Base-by-base conservation (phyloP, 2,888 invertebrate species). In the Achlya flavicornis region DNA sequence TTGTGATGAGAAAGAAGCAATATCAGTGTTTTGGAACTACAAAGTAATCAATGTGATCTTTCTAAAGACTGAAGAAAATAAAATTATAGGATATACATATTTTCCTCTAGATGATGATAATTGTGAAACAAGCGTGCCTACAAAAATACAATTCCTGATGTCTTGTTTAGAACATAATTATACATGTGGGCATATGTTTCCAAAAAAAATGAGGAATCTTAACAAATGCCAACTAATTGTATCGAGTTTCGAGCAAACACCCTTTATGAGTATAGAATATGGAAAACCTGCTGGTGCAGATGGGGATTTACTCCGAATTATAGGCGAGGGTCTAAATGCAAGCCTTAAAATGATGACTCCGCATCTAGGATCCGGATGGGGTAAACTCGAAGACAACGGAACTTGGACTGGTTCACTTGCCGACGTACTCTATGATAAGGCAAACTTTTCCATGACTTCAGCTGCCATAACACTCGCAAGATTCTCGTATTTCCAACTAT, bases 361-460 rank as follows among this genome's bases (percentile, higher is more conserved):
- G 1, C 74, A 62, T 5, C 68, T 75, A 10, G 90, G 90, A 1
- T 59, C 64, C 8, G 90, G 90, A 3, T 92, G 91, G 91, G 92
- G 92, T 5, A 79, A 73, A 60, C 71, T 83, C 0, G 78, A 86
- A 12, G 66, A 71, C 0, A 76, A 90, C 48, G 89, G 87, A 2
- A 79, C 82, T 0, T 92, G 92, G 92, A 73, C 85, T 4, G 92
- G 92, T 2, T 92, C 91, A 2, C 82, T 92, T 0, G 85, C 82
- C 19, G 91, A 92, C 65, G 63, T 91, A 14, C 80, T 85, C 57
- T 74, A 88, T 43, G 84, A 85, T n/a, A 66, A 80, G 14, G 92
- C 92, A 0, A 89, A 91, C 69, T 83, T 92, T 33, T 92, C 92
- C 0, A 91, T 92, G 78, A 91, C 91, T 3, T 91, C 90, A 5